Evolutionary conservation across 2,113 vertebrate genomes (phyloP).

Genomic region (Genyomyrus donnyi): DNA sequence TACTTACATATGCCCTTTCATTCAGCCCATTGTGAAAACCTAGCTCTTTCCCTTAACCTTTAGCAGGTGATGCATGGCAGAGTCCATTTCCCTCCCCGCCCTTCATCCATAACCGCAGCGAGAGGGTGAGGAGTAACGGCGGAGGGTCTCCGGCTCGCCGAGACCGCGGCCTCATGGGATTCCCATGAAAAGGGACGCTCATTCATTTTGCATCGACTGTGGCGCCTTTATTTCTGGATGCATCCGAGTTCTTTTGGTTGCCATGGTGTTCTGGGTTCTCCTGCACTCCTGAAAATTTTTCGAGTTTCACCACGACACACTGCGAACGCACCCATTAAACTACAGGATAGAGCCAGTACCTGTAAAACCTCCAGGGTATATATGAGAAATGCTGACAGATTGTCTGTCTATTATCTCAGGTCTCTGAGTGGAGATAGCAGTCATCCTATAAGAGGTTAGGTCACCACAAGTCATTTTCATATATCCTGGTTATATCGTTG

Average conservation of each 20-base stretch:
- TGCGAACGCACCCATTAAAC: not conserved
- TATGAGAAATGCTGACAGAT: not conserved
- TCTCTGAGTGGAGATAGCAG: not conserved
- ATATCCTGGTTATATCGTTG: not conserved
- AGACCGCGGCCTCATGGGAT: not conserved
- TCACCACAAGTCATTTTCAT: not conserved
- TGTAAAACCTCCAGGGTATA: not conserved
- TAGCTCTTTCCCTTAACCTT: constrained; percentile 54
- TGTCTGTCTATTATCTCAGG: not conserved
- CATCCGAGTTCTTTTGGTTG: constrained; percentile 3
- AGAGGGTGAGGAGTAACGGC: constrained; percentile 21
- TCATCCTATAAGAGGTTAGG: not conserved
- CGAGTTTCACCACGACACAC: not conserved
- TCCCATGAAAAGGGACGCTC: not conserved
- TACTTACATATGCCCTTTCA: constrained; percentile 49
- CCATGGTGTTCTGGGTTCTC: not conserved
- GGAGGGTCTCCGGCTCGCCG: not conserved
- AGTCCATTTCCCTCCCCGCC: constrained; percentile 40
- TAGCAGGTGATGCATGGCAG: constrained; percentile 47
- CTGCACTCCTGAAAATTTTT: not conserved
- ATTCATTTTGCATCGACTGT: not conserved
- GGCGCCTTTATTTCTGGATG: not conserved
- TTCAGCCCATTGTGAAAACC: constrained; percentile 37
- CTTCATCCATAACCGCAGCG: constrained; percentile 42
- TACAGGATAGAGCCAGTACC: not conserved